phyloP scores from a whole-genome alignment of 2,113 vertebrate genomes.

The Chitala chitala region DNA sequence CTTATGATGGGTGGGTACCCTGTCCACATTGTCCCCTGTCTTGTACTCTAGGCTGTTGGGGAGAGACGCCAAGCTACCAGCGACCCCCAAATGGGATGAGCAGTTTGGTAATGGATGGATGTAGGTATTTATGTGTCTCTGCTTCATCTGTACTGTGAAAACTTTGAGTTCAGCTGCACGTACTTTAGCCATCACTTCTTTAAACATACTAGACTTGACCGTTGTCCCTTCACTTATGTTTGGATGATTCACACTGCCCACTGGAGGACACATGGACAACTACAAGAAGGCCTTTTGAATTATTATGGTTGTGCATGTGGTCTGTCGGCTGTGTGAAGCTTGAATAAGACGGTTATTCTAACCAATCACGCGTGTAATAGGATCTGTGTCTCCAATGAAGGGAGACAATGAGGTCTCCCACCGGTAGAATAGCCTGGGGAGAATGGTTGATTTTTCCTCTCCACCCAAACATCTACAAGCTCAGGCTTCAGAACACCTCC shows the following conservation, averaged over 20 bases:
- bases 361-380: conserved; percentile 13
- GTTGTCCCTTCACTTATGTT: background rate
- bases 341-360: background rate
- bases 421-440: background rate
- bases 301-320: background rate
- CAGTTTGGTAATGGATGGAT: no score
- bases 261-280: background rate
- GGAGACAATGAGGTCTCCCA: conserved; percentile 3
- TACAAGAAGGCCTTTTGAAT: background rate
- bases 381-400: conserved; percentile 3
- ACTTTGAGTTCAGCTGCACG: no score
- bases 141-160: no score
- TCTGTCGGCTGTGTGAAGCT: background rate
- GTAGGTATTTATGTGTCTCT: no score
- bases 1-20: no score
- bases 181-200: no score
- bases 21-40: no score
- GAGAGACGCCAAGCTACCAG: no score
- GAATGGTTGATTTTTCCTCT: background rate
- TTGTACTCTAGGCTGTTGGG: no score
- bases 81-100: no score
- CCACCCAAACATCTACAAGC: background rate
- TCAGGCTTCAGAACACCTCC: no score
- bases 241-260: background rate
- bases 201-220: background rate